Evolutionary conservation across 2,113 vertebrate genomes (phyloP), one percentile per base, ranked within the genome.

Genomic region (Seriola dumerili): DNA sequence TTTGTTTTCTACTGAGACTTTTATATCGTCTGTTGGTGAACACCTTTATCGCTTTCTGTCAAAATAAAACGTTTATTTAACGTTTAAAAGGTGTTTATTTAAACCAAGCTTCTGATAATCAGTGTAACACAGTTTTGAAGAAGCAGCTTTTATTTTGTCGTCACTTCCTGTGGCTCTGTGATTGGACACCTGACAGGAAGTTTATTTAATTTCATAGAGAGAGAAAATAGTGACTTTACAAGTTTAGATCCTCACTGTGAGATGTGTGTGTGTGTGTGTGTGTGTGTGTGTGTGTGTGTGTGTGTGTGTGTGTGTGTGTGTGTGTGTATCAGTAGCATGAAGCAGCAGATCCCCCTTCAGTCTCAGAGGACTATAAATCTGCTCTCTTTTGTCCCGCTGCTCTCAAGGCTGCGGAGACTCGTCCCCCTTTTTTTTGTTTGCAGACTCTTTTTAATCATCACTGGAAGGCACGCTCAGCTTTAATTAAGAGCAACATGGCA

Each of bases 401-500:
- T 79, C 81, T 86, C 10, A n/a, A 54, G 59, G 76, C 63, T 19
- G 65, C n/a, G 16, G 54, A 11, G 3, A 50, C 7, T 58, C 10
- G 2, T 23, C 44, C 19, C 19, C 12, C 5, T 11, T 40, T 34
- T 36, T 73, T 81, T 82, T 91, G 76, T 91, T 84, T 85, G 71
- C 74, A 62, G 54, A 72, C 80, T 90, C 12, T n/a, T 85, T 86
- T 86, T 91, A 91, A 87, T 92, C 78, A 81, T 81, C 38, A 58
- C 70, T 81, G 80, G 76, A 72, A 84, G 84, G 68, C 63, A 58
- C 40, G 55, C 29, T 71, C 59, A 2, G 59, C 58, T 85, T 89
- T 92, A 92, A 93, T 93, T 93, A 92, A 89, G 77, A 90, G 85
- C 55, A 74, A 76, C 52, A 13, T 68, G 59, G 80, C 67, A 87